Evolutionary conservation across 2,888 invertebrate species (phyloP), one percentile per base, ranked within the genome.

Genomic region (Diadegma fenestrale): DNA sequence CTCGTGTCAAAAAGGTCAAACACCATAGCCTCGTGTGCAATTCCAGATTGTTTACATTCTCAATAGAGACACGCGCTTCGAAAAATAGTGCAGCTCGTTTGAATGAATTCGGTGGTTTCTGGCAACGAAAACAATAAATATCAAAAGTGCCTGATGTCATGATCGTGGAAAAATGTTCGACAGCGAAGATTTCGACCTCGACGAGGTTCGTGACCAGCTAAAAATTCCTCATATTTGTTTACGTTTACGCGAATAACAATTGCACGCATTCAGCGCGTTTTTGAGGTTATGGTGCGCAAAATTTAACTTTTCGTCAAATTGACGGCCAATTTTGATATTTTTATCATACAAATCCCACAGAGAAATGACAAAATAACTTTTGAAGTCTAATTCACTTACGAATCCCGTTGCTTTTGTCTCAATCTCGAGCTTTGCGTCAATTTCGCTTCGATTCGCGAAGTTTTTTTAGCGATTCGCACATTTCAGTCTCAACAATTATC

Each of bases 151-250:
- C 22, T 80, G 68, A 72, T 76, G n/a, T 71, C 69, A 72, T 58
- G 71, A 41, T 66, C 33, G 63, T 37, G 43, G 41, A 73, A 86
- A 78, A 26, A 89, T 89, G 89, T 89, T 89, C 64, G 89, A 89
- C 72, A 84, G 80, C 84, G 87, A 91, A 30, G 90, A 92, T 78
- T 91, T 92, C 88, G 88, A 90, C 80, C 84, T 91, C 61, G 89
- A 89, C 30, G 91, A 92, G 85, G 91, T 90, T 79, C 88, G 79
- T 30, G 19, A 22, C 41, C 41, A 37, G 1, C 51, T 73, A 68
- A 78, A 43, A 71, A 22, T n/a, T 54, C 17, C 8, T 12, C 19
- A 71, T 61, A 30, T 79, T 7, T 45, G 61, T n/a, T 14, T 30
- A 48, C 69, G 82, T 76, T 78, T n/a, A n/a, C 79, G 45, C 45